These are phyloP conservation scores for Acromyrmex heyeri DNA, from an alignment of 1,140 invertebrate genomes.

Conservation along the genomic window DNA sequence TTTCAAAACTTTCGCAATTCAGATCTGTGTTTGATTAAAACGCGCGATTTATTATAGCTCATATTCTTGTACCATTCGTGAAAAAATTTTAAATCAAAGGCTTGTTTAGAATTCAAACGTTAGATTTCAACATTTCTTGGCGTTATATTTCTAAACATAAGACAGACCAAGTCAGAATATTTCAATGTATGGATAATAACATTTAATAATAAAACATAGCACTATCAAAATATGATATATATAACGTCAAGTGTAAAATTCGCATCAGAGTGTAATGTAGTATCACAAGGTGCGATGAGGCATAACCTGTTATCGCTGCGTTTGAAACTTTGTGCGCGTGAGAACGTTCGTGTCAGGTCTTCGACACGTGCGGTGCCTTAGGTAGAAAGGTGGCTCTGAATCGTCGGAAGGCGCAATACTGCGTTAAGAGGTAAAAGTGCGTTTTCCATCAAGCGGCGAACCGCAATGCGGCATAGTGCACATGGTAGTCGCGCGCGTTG, in stretches of 20 bases:
- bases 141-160: neutral
- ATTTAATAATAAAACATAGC: neutral
- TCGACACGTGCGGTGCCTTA: conserved; percentile 63
- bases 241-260: neutral
- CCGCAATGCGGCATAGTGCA: conserved; percentile 75
- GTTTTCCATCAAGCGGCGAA: conserved; percentile 82
- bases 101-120: neutral
- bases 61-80: neutral
- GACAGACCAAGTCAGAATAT: neutral
- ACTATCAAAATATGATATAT: neutral
- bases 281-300: conserved; percentile 31
- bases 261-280: neutral
- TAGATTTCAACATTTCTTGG: neutral
- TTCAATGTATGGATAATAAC: neutral
- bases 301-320: conserved; percentile 44
- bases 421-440: conserved; percentile 74
- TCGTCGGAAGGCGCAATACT: conserved; percentile 34
- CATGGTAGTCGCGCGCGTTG: conserved; percentile 64
- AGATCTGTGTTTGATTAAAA: conserved; percentile 1
- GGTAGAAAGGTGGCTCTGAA: conserved; percentile 68
- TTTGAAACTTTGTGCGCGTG: conserved; percentile 48
- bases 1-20: neutral
- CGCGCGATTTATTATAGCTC: no score
- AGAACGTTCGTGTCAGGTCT: conserved; percentile 62
- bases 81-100: neutral